Evolutionary conservation across 2,113 vertebrate species (phyloP).

Genomic region (Dascyllus trimaculatus): DNA sequence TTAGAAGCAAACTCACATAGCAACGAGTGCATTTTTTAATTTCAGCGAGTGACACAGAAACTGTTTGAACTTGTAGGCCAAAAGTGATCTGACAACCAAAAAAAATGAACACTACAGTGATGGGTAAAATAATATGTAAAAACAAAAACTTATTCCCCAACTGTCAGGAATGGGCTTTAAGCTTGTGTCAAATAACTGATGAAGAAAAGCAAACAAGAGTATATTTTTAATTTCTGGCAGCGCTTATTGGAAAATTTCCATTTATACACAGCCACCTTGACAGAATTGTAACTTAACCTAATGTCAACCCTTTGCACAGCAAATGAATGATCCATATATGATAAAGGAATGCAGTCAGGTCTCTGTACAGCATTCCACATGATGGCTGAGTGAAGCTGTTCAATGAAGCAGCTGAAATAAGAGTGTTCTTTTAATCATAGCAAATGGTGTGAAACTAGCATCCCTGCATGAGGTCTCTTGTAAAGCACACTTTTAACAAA

Average conservation of each 20-base stretch:
- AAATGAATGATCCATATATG: too few relatives aligned
- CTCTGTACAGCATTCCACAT: not conserved
- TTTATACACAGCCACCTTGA: too few relatives aligned
- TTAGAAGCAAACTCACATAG: too few relatives aligned
- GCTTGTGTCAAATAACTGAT: not conserved
- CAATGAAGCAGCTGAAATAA: not conserved
- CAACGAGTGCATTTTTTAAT: too few relatives aligned
- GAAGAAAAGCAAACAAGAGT: not conserved
- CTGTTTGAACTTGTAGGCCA: too few relatives aligned
- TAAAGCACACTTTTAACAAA: slow-evolving; percentile 31
- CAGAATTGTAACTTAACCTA: not conserved
- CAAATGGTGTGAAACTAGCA: slow-evolving; percentile 20
- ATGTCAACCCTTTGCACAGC: not conserved
- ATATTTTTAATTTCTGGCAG: too few relatives aligned
- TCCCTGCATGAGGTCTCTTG: not conserved
- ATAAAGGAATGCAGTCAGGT: too few relatives aligned
- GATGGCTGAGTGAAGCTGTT: not conserved
- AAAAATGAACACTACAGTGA: too few relatives aligned
- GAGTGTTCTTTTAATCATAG: not conserved
- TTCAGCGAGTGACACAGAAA: too few relatives aligned
- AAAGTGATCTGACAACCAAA: too few relatives aligned
- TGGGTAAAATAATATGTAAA: too few relatives aligned
- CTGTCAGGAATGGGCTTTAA: not conserved
- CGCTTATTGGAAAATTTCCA: too few relatives aligned
- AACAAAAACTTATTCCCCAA: not conserved